A percentile compares a stretch with the other conserved stretches of the same genome.
Evolutionary conservation across 2,113 vertebrate species (phyloP).

Genomic region (Malurus melanocephalus): DNA sequence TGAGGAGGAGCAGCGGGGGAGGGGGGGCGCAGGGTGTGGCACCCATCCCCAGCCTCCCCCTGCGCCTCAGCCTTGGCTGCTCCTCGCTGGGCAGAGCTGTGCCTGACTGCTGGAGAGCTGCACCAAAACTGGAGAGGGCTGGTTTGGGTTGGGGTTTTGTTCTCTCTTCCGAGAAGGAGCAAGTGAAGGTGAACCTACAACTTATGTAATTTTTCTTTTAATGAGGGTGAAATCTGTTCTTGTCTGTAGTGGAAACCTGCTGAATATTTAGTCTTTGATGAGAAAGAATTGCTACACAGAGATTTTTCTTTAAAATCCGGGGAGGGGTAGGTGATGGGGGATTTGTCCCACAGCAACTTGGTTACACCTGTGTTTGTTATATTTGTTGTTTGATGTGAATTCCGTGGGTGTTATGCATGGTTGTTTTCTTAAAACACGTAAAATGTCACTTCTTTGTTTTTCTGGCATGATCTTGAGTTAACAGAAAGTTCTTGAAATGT

Average conservation of each 20-base stretch:
- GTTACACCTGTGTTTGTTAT: background rate
- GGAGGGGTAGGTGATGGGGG: background rate
- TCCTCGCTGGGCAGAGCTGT: slow-evolving; percentile 16
- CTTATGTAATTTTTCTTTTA: background rate
- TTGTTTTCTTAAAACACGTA: background rate
- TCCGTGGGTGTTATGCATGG: background rate
- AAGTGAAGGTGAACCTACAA: slow-evolving; percentile 11
- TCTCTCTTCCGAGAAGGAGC: slow-evolving; percentile 1
- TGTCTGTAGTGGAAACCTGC: background rate
- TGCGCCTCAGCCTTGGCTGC: slow-evolving; percentile 2
- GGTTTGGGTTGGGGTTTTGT: background rate
- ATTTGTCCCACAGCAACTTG: background rate
- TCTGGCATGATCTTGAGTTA: background rate
- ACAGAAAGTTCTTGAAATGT: slow-evolving; percentile 36
- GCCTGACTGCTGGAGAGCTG: slow-evolving; percentile 25
- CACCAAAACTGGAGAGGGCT: slow-evolving; percentile 24
- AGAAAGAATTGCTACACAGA: background rate
- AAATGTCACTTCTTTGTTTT: background rate
- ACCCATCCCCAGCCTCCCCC: background rate
- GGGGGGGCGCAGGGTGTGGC: slow-evolving; percentile 72
- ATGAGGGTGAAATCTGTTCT: background rate
- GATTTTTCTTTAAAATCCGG: background rate
- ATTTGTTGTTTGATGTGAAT: background rate
- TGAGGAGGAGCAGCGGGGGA: slow-evolving; percentile 1
- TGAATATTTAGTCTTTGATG: background rate